These are phyloP conservation scores for Himantopus leucocephalus DNA, from an alignment of 2,113 vertebrate species.

Conservation along the genomic window DNA sequence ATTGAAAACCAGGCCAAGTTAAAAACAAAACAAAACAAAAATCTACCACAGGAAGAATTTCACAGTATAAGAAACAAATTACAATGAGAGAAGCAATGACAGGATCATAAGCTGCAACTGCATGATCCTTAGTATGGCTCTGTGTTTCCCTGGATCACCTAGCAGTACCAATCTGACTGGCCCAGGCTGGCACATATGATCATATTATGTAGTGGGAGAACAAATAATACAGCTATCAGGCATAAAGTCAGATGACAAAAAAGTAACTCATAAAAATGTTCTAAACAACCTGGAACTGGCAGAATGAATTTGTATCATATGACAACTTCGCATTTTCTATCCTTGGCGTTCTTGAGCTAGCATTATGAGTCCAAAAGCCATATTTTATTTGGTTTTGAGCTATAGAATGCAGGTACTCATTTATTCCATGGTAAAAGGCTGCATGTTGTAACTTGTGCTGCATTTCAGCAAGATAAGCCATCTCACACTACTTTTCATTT, in stretches of 20 bases:
- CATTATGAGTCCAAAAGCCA: not conserved
- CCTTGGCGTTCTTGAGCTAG: not conserved
- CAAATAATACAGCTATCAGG: not conserved
- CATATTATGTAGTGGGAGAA: not conserved
- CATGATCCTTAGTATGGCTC: fast-evolving
- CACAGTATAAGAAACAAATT: not conserved
- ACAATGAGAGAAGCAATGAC: not conserved
- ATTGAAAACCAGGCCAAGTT: not conserved
- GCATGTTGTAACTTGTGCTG: not conserved
- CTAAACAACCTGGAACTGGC: not conserved
- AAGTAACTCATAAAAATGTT: not conserved
- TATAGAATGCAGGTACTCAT: not conserved
- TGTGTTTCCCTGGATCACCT: not conserved
- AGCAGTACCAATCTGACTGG: not conserved
- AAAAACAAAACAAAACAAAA: not conserved
- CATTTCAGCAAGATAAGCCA: not conserved
- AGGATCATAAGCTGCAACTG: not conserved
- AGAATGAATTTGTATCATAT: not conserved
- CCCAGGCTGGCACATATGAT: not conserved
- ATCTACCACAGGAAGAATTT: not conserved
- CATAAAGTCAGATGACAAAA: not conserved
- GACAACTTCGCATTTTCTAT: not conserved
- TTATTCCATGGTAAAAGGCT: not conserved
- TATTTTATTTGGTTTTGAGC: not conserved
- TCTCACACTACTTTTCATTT: not conserved